Evolutionary conservation across 2,797 vertebrate species (phyloP).

Genomic region (Merluccius polli): DNA sequence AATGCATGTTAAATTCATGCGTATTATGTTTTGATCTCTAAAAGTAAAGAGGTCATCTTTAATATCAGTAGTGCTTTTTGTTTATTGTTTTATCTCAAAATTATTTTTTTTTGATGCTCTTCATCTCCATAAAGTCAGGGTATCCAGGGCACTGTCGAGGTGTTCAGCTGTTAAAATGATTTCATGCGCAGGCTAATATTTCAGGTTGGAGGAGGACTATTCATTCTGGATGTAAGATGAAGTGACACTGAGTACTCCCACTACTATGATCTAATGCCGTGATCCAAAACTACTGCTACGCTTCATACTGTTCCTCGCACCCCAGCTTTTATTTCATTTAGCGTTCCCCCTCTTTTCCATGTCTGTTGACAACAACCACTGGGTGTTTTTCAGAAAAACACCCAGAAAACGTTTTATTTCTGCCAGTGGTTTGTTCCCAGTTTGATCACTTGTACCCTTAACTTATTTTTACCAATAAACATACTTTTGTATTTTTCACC

Average conservation of each 20-base stretch:
- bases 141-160: conserved; percentile 43
- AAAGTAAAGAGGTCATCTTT: not conserved
- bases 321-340: conserved; percentile 13
- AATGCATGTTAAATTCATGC: not conserved
- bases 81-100: conserved; percentile 1
- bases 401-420: not conserved
- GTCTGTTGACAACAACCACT: conserved; percentile 11
- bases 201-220: conserved; percentile 50
- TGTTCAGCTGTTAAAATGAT: conserved; percentile 52
- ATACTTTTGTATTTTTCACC: not conserved
- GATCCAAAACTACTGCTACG: conserved; percentile 15
- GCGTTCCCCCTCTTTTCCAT: not conserved
- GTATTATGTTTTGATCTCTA: not conserved
- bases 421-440: too few species aligned
- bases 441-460: not conserved
- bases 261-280: conserved; percentile 6
- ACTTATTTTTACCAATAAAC: not conserved
- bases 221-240: conserved; percentile 58
- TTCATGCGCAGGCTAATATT: conserved; percentile 52
- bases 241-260: conserved; percentile 48
- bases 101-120: not conserved
- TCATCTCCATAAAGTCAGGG: conserved; percentile 38
- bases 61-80: not conserved
- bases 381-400: not conserved
- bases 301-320: conserved; percentile 12